Conservation (phyloP, 2,888 invertebrate species). For the Tetranychus truncatus region DNA sequence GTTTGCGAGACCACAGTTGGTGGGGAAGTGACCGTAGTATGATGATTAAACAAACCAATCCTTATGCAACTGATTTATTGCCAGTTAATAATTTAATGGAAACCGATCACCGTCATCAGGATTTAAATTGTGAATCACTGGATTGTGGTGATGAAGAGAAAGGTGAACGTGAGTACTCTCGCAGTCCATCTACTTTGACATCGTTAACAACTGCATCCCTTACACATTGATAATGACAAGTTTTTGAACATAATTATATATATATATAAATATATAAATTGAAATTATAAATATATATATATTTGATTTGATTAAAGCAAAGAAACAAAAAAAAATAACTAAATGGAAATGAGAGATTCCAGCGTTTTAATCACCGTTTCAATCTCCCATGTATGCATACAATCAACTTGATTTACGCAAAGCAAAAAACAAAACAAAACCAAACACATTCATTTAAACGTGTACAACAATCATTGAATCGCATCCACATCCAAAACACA, state of each 20-base stretch:
- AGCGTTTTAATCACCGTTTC: no score
- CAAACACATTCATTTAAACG: no score
- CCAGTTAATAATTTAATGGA: background rate
- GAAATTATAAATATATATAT: background rate
- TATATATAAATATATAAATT: background rate
- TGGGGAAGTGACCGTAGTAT: slow-evolving; percentile 11
- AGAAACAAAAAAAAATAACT: no score
- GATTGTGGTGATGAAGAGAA: slow-evolving; percentile 10
- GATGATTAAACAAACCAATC: background rate
- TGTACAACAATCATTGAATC: background rate
- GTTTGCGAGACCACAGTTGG: slow-evolving; percentile 20
- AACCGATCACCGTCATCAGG: slow-evolving; percentile 7
- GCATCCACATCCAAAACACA: background rate
- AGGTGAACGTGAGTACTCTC: slow-evolving; percentile 15
- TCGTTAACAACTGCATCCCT: slow-evolving; percentile 10
- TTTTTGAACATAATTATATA: background rate
- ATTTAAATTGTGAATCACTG: slow-evolving; percentile 4
- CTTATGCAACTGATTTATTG: background rate
- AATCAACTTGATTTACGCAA: no score
- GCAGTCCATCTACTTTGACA: slow-evolving; percentile 9
- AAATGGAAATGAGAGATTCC: no score
- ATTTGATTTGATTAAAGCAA: background rate
- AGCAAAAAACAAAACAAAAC: no score
- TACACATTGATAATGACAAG: slow-evolving; percentile 3
- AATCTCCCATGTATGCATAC: no score